Evolutionary conservation across 92 coral and sea anemone species (phyloP).

Genomic region (Palythoa grandis): DNA sequence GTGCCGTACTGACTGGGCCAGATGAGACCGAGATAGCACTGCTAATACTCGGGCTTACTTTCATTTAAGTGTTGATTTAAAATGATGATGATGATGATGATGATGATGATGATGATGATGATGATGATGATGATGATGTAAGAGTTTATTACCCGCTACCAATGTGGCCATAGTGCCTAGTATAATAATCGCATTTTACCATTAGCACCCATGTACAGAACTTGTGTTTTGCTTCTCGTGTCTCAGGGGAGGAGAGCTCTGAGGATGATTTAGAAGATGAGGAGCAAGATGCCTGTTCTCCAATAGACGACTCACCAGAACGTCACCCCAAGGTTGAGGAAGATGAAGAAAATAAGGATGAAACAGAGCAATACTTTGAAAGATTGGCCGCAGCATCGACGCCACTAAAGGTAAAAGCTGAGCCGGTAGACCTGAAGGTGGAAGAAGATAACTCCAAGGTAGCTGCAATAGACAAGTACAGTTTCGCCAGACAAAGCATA

Average conservation of each 20-base stretch:
- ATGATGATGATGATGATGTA: too few relatives aligned
- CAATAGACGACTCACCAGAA: slow-evolving; percentile 57
- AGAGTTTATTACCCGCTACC: too few relatives aligned
- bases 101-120: too few relatives aligned
- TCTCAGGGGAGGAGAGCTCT: slow-evolving; percentile 45
- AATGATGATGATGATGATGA: too few relatives aligned
- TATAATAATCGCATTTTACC: too few relatives aligned
- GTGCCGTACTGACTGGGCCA: too few relatives aligned
- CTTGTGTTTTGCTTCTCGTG: background rate
- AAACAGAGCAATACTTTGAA: slow-evolving; percentile 81
- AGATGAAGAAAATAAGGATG: slow-evolving; percentile 62
- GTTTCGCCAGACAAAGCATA: slow-evolving; percentile 79
- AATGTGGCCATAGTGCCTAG: too few relatives aligned
- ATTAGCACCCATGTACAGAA: background rate
- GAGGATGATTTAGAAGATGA: slow-evolving; percentile 71
- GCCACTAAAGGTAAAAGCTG: slow-evolving; percentile 65
- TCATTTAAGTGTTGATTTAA: too few relatives aligned
- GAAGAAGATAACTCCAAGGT: slow-evolving; percentile 33
- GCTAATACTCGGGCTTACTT: too few relatives aligned
- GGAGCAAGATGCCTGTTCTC: slow-evolving; percentile 54
- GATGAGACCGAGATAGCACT: too few relatives aligned
- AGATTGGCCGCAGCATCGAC: slow-evolving; percentile 80
- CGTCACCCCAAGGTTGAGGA: slow-evolving; percentile 53
- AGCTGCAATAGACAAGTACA: slow-evolving; percentile 18
- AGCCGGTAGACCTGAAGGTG: slow-evolving; percentile 36